Evolutionary conservation across 2,797 vertebrate genomes (phyloP).

Genomic region (Cyprinodon diabolis): DNA sequence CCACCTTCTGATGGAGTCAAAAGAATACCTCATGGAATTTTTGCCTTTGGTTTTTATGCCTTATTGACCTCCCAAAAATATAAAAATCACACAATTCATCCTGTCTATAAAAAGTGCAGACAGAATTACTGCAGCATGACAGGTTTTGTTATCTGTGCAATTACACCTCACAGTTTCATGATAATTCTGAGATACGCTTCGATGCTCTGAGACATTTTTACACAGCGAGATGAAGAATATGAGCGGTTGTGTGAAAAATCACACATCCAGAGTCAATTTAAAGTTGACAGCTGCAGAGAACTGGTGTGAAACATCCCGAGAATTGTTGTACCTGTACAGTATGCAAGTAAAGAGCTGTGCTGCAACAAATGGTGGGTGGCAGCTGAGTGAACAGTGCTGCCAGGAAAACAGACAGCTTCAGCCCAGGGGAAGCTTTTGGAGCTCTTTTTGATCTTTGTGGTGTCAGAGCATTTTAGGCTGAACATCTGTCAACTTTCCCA

Average conservation of each 20-base stretch:
- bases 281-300: conserved; percentile 46
- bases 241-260: conserved; percentile 23
- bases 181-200: conserved; percentile 25
- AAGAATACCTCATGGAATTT: neutral
- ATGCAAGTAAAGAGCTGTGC: conserved; percentile 25
- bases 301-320: conserved; percentile 43
- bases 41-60: conserved; percentile 7
- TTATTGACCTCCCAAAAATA: neutral
- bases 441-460: conserved; percentile 32
- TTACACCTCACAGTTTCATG: conserved; percentile 31
- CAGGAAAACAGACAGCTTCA: conserved; percentile 40
- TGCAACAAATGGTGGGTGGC: conserved; percentile 50
- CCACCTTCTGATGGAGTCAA: neutral
- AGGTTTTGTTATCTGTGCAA: conserved; percentile 34
- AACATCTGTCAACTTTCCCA: conserved; percentile 35
- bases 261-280: conserved; percentile 44
- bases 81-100: neutral
- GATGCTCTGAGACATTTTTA: conserved; percentile 29
- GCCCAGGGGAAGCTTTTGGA: conserved; percentile 35
- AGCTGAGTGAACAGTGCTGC: conserved; percentile 46
- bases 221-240: conserved; percentile 27
- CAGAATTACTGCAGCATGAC: conserved; percentile 36
- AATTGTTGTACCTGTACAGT: conserved; percentile 46
- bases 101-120: neutral
- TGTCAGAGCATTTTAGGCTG: conserved; percentile 39